These are phyloP conservation scores for Catostomus latipinnis DNA, from an alignment of 2,797 vertebrate genomes.

Conservation along the genomic window DNA sequence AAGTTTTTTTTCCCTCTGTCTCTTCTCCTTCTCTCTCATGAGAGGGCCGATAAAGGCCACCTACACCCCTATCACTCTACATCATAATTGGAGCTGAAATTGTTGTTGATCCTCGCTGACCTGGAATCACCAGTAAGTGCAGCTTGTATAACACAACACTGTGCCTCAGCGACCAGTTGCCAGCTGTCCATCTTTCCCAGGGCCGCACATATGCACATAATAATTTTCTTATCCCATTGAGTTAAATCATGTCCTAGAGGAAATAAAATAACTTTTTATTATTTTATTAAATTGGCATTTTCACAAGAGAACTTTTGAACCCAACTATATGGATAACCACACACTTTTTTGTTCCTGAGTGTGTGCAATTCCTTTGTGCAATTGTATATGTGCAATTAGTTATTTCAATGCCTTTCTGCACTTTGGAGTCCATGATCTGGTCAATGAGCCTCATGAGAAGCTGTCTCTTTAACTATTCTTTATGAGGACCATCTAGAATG, in stretches of 20 bases:
- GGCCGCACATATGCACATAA: slow-evolving; percentile 11
- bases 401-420: slow-evolving; percentile 22
- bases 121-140: slow-evolving; percentile 54
- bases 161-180: slow-evolving; percentile 34
- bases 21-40: slow-evolving; percentile 29
- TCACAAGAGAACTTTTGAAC: too few relatives aligned
- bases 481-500: neutral
- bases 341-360: slow-evolving; percentile 18
- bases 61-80: slow-evolving; percentile 60
- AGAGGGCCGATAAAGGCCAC: slow-evolving; percentile 54
- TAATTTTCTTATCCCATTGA: neutral
- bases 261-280: too few relatives aligned
- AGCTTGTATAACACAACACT: slow-evolving; percentile 43
- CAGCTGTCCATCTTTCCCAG: slow-evolving; percentile 46
- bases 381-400: slow-evolving; percentile 28
- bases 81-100: slow-evolving; percentile 67
- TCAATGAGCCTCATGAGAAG: slow-evolving; percentile 13
- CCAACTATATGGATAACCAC: too few relatives aligned
- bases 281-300: too few relatives aligned
- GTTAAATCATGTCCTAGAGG: too few relatives aligned
- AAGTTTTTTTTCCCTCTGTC: slow-evolving; percentile 9
- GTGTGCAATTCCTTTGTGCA: slow-evolving; percentile 15
- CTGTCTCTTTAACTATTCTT: slow-evolving; percentile 8
- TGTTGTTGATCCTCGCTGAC: slow-evolving; percentile 59
- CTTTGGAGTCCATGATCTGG: slow-evolving; percentile 33